phyloP scores from a whole-genome alignment of 2,797 vertebrate species.

The Lagorchestes hirsutus region DNA sequence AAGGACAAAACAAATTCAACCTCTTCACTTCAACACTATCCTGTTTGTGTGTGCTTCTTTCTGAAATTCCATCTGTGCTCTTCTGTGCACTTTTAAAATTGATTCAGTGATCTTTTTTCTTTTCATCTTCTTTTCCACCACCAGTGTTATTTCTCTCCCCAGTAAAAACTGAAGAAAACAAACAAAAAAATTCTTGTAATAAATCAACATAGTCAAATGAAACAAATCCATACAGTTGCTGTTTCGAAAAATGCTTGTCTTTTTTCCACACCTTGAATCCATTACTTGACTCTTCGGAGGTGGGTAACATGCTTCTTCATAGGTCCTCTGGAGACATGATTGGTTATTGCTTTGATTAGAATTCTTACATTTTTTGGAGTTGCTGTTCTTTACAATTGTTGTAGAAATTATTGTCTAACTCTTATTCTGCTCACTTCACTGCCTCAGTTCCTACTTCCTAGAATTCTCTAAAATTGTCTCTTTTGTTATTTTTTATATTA shows the following conservation, averaged over 20 bases:
- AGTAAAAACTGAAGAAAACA: neutral
- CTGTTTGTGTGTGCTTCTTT: neutral
- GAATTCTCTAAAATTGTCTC: neutral
- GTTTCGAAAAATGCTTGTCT: neutral
- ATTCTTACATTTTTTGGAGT: neutral
- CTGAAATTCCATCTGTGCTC: neutral
- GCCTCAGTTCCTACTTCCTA: neutral
- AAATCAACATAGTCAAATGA: neutral
- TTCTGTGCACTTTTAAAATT: neutral
- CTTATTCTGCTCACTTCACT: neutral
- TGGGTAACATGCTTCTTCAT: neutral
- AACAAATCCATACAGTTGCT: neutral
- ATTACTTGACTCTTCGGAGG: neutral
- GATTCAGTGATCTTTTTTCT: neutral
- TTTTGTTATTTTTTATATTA: neutral
- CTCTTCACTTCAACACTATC: neutral
- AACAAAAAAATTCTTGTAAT: neutral
- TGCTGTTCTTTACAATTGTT: neutral
- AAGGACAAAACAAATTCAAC: neutral
- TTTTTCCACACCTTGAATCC: neutral
- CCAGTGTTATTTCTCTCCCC: neutral
- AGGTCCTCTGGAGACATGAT: neutral
- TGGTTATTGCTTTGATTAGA: neutral
- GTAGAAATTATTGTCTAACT: neutral
- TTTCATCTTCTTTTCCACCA: neutral